phyloP scores from a whole-genome alignment of 2,797 vertebrate species.

The Danio jaintianensis region DNA sequence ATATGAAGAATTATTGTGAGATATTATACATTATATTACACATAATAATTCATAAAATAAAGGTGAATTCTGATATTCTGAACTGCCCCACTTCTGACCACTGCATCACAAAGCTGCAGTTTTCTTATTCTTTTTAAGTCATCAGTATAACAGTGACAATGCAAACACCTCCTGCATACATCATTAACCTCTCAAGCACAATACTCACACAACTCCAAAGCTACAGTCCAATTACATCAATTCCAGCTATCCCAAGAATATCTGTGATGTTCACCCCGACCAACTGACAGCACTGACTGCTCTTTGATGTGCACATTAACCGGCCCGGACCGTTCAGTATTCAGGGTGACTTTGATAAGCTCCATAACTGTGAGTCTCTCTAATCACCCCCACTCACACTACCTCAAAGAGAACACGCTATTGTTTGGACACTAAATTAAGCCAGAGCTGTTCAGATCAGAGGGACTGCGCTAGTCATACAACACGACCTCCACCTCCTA shows the following conservation, averaged over 20 bases:
- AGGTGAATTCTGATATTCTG: too few relatives aligned
- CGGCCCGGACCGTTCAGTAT: slow-evolving; percentile 68
- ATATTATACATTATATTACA: too few relatives aligned
- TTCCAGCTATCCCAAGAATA: slow-evolving; percentile 39
- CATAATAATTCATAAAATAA: too few relatives aligned
- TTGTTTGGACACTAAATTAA: slow-evolving; percentile 60
- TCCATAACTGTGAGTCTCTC: slow-evolving; percentile 66
- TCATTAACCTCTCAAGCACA: slow-evolving; percentile 18
- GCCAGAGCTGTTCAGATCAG: slow-evolving; percentile 43
- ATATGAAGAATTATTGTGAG: too few relatives aligned
- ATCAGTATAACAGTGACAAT: background rate
- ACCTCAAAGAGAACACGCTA: slow-evolving; percentile 63
- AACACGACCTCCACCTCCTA: background rate
- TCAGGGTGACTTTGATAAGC: slow-evolving; percentile 76
- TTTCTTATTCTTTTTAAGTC: background rate
- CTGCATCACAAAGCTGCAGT: background rate
- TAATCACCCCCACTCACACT: slow-evolving; percentile 55
- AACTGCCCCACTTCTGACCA: background rate
- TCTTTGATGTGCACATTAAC: slow-evolving; percentile 71
- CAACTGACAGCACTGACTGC: slow-evolving; percentile 63
- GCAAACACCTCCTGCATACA: background rate
- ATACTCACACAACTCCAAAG: slow-evolving; percentile 29
- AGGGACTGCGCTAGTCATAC: background rate
- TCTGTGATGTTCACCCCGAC: slow-evolving; percentile 68
- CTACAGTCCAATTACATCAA: slow-evolving; percentile 37